A percentile compares a stretch with the other conserved stretches of the same genome.
phyloP scores from a whole-genome alignment of 2,888 invertebrate species.

The Cheilosia scutellata region DNA sequence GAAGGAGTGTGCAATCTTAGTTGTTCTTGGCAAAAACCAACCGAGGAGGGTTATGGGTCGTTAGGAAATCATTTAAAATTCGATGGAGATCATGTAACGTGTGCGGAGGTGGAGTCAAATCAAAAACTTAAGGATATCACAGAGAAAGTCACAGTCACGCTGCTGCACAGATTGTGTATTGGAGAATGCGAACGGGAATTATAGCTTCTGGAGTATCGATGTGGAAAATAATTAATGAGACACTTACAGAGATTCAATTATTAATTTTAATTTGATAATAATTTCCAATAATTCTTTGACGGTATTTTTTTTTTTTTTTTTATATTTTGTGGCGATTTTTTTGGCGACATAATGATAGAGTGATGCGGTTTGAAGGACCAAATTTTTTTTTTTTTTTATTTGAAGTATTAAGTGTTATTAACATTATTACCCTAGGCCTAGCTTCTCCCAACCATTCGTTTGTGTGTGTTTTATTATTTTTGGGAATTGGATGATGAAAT shows the following conservation, averaged over 20 bases:
- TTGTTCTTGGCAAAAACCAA: conserved; percentile 5
- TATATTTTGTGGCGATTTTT: not conserved
- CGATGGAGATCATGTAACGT: conserved; percentile 38
- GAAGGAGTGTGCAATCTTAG: conserved; percentile 45
- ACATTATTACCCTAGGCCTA: no score
- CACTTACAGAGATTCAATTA: conserved; percentile 37
- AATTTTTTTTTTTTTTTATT: no score
- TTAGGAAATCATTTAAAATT: conserved; percentile 57
- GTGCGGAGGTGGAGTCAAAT: conserved; percentile 2
- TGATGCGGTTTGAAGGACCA: not conserved
- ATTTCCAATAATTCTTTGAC: conserved; percentile 27
- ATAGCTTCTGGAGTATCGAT: conserved; percentile 18
- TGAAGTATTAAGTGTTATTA: no score
- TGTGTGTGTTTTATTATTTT: no score
- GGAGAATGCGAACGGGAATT: not conserved
- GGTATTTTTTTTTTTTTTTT: not conserved
- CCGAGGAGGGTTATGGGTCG: not conserved
- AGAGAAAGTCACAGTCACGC: conserved; percentile 30
- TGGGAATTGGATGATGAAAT: no score
- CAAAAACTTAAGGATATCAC: conserved; percentile 21
- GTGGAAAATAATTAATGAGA: conserved; percentile 36
- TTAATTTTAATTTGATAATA: conserved; percentile 43
- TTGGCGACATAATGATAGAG: not conserved
- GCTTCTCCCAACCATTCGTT: no score
- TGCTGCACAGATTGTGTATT: not conserved